Evolutionary conservation across 2,797 vertebrate genomes (phyloP).

Genomic region (Acipenser transmontanus): DNA sequence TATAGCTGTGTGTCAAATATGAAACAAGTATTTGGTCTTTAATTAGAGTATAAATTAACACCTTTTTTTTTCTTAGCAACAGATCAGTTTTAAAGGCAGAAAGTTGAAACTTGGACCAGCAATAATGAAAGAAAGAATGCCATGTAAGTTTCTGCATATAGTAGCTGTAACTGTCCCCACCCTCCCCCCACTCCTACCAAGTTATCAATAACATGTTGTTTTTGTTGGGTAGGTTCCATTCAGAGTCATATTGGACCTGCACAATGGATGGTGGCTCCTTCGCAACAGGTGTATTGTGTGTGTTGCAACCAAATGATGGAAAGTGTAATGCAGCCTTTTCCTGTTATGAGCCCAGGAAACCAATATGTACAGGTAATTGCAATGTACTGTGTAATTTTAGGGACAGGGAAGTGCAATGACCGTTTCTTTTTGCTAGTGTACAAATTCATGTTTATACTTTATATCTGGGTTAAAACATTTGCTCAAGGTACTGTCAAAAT

Average conservation of each 20-base stretch:
- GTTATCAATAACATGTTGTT: no score
- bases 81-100: constrained; percentile 84
- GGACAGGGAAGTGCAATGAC: no score
- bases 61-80: constrained; percentile 59
- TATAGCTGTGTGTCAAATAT: no score
- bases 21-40: no score
- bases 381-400: no score
- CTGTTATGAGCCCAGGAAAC: constrained; percentile 37
- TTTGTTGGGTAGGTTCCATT: constrained; percentile 37
- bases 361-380: constrained; percentile 54
- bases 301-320: constrained; percentile 47
- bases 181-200: no score
- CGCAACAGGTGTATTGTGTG: constrained; percentile 51
- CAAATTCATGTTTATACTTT: no score
- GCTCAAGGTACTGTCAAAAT: no score
- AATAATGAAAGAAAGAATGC: constrained; percentile 83
- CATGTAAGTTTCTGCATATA: constrained; percentile 59
- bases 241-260: constrained; percentile 35
- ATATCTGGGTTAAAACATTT: no score
- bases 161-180: background rate
- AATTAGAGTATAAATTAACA: no score
- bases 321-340: constrained; percentile 34
- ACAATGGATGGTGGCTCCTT: constrained; percentile 44
- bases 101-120: constrained; percentile 93
- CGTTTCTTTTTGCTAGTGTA: no score